Evolutionary conservation across 1,140 invertebrate species (phyloP).

Genomic region (Drosophila willistoni): DNA sequence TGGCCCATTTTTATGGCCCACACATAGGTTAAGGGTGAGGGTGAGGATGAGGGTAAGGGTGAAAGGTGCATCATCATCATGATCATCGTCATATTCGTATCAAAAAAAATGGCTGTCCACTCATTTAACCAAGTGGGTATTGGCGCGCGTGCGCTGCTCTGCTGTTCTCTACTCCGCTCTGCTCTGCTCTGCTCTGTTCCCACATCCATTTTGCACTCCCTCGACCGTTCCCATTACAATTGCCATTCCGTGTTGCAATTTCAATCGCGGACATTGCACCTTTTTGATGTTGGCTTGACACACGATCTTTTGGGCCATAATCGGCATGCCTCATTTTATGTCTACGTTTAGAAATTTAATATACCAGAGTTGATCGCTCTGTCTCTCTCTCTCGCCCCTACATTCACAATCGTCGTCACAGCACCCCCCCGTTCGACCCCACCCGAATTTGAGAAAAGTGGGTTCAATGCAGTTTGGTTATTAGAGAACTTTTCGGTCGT

Average conservation of each 20-base stretch:
- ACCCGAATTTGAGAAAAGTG: not conserved
- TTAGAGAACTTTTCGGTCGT: constrained; percentile 53
- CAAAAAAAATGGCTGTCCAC: constrained; percentile 40
- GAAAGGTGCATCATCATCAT: constrained; percentile 51
- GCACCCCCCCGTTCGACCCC: not conserved
- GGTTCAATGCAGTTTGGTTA: constrained; percentile 38
- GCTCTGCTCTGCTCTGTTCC: not conserved
- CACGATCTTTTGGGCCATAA: constrained; percentile 65
- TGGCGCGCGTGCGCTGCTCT: constrained; percentile 8
- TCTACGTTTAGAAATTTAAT: constrained; percentile 80
- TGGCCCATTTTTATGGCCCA: constrained; percentile 60
- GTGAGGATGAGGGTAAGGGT: constrained; percentile 31
- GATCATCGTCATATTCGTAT: not conserved
- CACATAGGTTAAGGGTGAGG: constrained; percentile 3
- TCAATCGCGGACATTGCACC: constrained; percentile 75
- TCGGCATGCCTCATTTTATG: constrained; percentile 70
- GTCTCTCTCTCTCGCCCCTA: not conserved
- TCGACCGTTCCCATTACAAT: constrained; percentile 20
- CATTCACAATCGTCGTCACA: too few species aligned
- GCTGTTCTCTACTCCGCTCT: not conserved
- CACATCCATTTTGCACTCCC: constrained; percentile 2
- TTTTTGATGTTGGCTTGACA: constrained; percentile 66
- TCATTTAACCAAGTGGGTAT: not conserved
- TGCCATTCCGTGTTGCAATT: constrained; percentile 47
- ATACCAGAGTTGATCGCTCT: not conserved